Base-by-base conservation (phyloP, 2,113 vertebrate species). In the Elgaria multicarinata region DNA sequence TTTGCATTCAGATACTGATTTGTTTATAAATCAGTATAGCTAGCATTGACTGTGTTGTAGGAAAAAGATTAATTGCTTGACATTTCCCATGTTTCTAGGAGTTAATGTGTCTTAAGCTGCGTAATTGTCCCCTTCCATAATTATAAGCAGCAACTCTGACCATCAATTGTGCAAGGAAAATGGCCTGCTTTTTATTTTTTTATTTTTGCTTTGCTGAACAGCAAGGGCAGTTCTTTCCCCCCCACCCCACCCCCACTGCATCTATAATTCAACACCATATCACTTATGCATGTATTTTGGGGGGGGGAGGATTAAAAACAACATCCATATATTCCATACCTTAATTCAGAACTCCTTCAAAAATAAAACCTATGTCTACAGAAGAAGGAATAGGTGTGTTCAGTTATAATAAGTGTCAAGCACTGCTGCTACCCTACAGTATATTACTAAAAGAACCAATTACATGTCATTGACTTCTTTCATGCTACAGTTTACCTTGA, bases 71-170 rank as follows among this genome's bases (percentile, higher is more conserved):
- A 92, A 92, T 85, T 86, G 58, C 84, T 78, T 91, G 83, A 85
- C 10, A 93, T 85, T 92, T 79, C 42, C 53, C 3, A 66, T 90
- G 1, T 92, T 91, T 91, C 90, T 85, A 71, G 86, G 88, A 75
- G 90, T 83, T 90, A 92, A 80, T 67, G 0, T 85, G 78, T 93
- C 93, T 53, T 50, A 72, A 86, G 58, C 71, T 76, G 82, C 53
- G 42, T 53, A 94, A 87, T 90, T 86, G 66, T 91, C 80, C 74
- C 58, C 5, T 62, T 94, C 95, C 62, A 8, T 89, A 94, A 92
- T 92, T 90, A 94, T 39, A 71, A 93, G 90, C 82, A 64, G 72
- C 42, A 87, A 76, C 80, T 87, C 79, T 91, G 80, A 67, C 58
- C 86, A 75, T 93, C 85, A 93, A 24, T 90, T 93, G 44, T 74